Percentiles rank a stretch among this genome's conserved stretches.
phyloP scores from a whole-genome alignment of 2,113 vertebrate genomes.

The Sander vitreus region DNA sequence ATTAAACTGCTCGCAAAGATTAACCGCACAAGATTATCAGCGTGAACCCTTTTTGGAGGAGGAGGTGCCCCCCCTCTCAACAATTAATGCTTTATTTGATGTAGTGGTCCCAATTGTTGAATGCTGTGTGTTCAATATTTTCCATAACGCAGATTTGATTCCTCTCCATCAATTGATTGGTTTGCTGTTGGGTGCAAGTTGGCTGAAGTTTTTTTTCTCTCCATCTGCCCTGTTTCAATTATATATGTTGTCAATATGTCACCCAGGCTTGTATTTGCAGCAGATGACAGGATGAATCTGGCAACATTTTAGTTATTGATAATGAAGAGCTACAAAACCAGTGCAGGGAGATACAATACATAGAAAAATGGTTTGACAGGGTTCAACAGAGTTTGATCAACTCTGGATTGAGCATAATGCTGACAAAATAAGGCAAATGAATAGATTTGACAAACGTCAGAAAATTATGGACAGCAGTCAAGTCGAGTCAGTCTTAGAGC shows the following conservation, averaged over 20 bases:
- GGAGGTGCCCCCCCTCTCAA: no score
- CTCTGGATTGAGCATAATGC: not conserved
- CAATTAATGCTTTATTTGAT: constrained; percentile 35
- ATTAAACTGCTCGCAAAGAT: constrained; percentile 43
- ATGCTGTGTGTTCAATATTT: constrained; percentile 43
- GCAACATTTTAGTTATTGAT: not conserved
- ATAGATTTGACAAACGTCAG: not conserved
- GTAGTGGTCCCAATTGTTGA: constrained; percentile 23
- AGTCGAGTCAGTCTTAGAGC: not conserved
- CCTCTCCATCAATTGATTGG: constrained; percentile 50
- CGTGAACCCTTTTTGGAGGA: not conserved
- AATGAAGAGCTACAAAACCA: not conserved
- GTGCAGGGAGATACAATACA: no score
- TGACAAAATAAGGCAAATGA: not conserved
- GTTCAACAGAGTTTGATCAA: not conserved
- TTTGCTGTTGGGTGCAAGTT: not conserved
- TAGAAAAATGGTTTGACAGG: not conserved
- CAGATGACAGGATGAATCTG: not conserved
- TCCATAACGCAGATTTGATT: constrained; percentile 39
- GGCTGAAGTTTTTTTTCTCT: constrained; percentile 19
- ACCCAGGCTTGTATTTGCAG: not conserved
- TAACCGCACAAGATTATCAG: constrained; percentile 15
- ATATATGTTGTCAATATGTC: not conserved
- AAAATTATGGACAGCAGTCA: not conserved
- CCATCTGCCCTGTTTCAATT: not conserved